Conservation (phyloP, 2,888 invertebrate species). For the Homarus gammarus region DNA sequence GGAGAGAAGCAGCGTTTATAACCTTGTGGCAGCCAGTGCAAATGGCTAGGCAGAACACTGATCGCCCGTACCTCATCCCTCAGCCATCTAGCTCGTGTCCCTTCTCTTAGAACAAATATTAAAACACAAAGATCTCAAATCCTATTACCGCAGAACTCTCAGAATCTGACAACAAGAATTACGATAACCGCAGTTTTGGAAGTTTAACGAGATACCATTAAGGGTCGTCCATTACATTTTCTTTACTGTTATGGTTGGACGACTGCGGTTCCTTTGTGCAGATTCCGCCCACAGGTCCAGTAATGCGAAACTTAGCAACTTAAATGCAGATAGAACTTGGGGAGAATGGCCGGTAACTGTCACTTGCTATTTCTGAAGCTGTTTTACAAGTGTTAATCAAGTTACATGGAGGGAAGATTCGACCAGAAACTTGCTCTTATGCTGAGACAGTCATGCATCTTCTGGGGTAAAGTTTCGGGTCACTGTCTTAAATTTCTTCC, state of each 20-base stretch:
- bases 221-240: not conserved
- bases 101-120: no score
- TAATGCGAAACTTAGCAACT: not conserved
- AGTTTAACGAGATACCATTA: slow-evolving; percentile 14
- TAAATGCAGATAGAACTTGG: not conserved
- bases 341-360: not conserved
- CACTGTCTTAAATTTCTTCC: not conserved
- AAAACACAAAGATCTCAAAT: not conserved
- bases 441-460: not conserved
- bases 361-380: not conserved
- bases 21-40: no score
- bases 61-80: no score
- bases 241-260: not conserved
- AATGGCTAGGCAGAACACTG: no score
- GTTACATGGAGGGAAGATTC: not conserved
- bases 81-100: no score
- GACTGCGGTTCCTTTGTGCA: not conserved
- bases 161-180: not conserved
- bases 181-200: slow-evolving; percentile 1
- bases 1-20: no score
- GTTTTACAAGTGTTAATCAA: not conserved
- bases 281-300: not conserved
- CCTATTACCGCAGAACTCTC: not conserved
- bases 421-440: not conserved
- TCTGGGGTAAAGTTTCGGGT: not conserved